A percentile compares a stretch with the other conserved stretches of the same genome.
Conservation (phyloP, 2,113 vertebrate species). For the Esox niger region DNA sequence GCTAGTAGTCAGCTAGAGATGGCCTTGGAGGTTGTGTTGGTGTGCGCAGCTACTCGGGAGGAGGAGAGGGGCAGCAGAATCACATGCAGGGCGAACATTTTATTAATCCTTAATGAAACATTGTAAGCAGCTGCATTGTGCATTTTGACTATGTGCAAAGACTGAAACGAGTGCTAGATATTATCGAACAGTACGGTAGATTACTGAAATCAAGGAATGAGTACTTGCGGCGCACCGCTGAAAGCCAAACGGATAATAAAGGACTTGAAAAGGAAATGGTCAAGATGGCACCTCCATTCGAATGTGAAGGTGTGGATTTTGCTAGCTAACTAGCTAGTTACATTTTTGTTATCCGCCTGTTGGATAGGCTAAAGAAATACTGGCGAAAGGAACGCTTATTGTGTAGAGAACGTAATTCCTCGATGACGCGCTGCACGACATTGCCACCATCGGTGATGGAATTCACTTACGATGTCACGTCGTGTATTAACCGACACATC, state of each 20-base stretch:
- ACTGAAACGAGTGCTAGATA: slow-evolving; percentile 40
- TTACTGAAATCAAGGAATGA: too few relatives aligned
- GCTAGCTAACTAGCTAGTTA: background rate
- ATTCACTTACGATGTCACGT: too few relatives aligned
- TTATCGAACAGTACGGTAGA: slow-evolving; percentile 24
- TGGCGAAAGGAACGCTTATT: too few relatives aligned
- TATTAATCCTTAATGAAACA: background rate
- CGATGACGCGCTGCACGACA: slow-evolving; percentile 5
- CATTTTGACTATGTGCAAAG: slow-evolving; percentile 31
- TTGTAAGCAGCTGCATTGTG: background rate
- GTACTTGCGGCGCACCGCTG: slow-evolving; percentile 17
- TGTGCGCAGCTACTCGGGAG: slow-evolving; percentile 15
- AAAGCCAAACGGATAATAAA: slow-evolving; percentile 57
- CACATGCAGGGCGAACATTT: background rate
- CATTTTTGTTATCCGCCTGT: background rate
- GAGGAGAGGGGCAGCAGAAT: background rate
- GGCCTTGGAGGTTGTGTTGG: slow-evolving; percentile 22
- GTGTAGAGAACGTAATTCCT: too few relatives aligned
- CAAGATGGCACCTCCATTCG: slow-evolving; percentile 90
- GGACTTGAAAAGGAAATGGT: slow-evolving; percentile 75
- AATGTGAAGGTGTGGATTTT: slow-evolving; percentile 71
- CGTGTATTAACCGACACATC: too few relatives aligned
- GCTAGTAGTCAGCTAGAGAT: slow-evolving; percentile 50
- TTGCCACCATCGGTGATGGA: slow-evolving; percentile 5
- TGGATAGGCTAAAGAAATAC: slow-evolving; percentile 6